Base-by-base conservation (phyloP, 92 coral and sea anemone genomes). In the Zoanthus sociatus region DNA sequence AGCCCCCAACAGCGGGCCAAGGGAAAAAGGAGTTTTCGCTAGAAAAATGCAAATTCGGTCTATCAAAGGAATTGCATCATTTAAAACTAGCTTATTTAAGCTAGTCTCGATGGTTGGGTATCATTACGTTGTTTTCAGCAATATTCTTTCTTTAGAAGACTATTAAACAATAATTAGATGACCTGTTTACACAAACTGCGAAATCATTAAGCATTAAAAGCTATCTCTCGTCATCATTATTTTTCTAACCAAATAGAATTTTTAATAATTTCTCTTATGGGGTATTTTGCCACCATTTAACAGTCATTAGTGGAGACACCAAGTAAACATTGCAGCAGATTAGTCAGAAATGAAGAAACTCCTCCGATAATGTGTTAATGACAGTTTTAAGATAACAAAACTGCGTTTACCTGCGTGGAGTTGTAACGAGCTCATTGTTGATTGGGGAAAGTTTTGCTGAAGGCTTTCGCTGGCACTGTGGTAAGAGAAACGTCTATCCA, bases 261-360 rank as follows among this genome's bases (percentile, higher is more conserved):
- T 66, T 81, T 66, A 64, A 63, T 63, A 81, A 66, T 81, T 64
- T 81, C 85, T 64, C 73, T 45, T 68, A 45, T 7, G 85, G 85
- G 85, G 85, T 58, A 81, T 44, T 37, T 37, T 55, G 9, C 21
- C 85, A 54, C 85, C 85, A 81, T 81, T 81, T 81, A 81, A 81
- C 85, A 81, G 85, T 81, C 85, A 66, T 81, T 81, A 81, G 58
- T 21, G 26, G 5, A 46, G 75, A 58, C 85, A 60, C 85, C 73
- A 68, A 81, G 75, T 68, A 81, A 81, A 81, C 85, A 81, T 63
- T 15, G 46, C 45, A 61, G 55, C 42, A 21, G 61, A 77, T 77
- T 77, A 77, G 82, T 77, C 16, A 77, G 21, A 55, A 81, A 81
- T 81, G 51, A 81, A 81, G 76, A 81, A 81, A 42, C 1, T 4